These are phyloP conservation scores for Lomographa bimaculata DNA, from an alignment of 2,888 invertebrate genomes.

Conservation along the genomic window DNA sequence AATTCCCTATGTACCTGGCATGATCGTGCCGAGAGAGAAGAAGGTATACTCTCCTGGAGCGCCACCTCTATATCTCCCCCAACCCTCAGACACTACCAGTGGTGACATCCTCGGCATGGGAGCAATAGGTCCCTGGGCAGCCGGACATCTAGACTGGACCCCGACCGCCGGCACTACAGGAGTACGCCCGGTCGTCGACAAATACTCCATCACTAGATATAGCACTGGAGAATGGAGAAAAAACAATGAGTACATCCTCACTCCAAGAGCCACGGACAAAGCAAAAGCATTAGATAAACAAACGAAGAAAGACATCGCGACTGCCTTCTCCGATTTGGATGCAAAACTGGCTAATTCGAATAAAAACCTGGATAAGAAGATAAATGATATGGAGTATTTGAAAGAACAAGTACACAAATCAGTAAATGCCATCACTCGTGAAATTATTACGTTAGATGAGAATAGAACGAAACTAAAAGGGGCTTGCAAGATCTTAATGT, in stretches of 20 bases:
- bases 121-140: slow-evolving; percentile 87
- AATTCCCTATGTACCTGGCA: slow-evolving; percentile 60
- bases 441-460: slow-evolving; percentile 85
- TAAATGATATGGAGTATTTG: slow-evolving; percentile 83
- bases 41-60: slow-evolving; percentile 58
- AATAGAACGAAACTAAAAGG: slow-evolving; percentile 86
- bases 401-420: slow-evolving; percentile 87
- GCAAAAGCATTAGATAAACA: slow-evolving; percentile 51
- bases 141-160: slow-evolving; percentile 89
- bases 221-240: slow-evolving; percentile 89
- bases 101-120: slow-evolving; percentile 72
- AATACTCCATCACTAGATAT: slow-evolving; percentile 89
- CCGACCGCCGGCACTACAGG: slow-evolving; percentile 89
- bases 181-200: slow-evolving; percentile 89
- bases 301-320: slow-evolving; percentile 58
- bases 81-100: slow-evolving; percentile 67
- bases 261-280: slow-evolving; percentile 58
- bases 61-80: slow-evolving; percentile 69
- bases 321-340: slow-evolving; percentile 83
- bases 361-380: slow-evolving; percentile 49
- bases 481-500: slow-evolving; percentile 85
- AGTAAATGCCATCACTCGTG: slow-evolving; percentile 85
- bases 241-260: slow-evolving; percentile 79
- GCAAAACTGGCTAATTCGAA: slow-evolving; percentile 77
- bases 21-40: slow-evolving; percentile 55